These are phyloP conservation scores for Siniperca knerii DNA, from an alignment of 2,113 vertebrate genomes.

Conservation along the genomic window DNA sequence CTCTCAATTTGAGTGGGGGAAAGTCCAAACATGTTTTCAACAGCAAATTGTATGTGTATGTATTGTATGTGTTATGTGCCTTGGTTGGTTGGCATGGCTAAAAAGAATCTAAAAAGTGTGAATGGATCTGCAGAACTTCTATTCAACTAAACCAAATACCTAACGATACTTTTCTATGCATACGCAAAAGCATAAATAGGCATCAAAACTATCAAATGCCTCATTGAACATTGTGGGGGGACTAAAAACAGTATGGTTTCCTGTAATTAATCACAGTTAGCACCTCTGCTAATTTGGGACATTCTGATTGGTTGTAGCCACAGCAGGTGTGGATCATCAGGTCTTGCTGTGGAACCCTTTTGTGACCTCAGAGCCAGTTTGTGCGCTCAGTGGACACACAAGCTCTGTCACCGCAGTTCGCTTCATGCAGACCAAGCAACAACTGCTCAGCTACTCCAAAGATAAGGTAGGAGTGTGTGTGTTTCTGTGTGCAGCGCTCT, in stretches of 20 bases:
- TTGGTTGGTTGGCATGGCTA: not conserved
- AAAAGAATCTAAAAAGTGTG: not conserved
- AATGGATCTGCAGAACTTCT: no score
- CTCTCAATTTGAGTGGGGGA: no score
- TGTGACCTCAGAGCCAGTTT: slow-evolving; percentile 84
- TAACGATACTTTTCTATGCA: not conserved
- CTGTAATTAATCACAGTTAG: not conserved
- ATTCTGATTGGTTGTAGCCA: slow-evolving; percentile 79
- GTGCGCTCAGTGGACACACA: slow-evolving; percentile 84
- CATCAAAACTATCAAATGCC: slow-evolving; percentile 9
- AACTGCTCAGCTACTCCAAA: slow-evolving; percentile 89
- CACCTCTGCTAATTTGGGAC: slow-evolving; percentile 18
- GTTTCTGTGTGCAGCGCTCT: not conserved
- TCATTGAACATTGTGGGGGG: slow-evolving; percentile 13
- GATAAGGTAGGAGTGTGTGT: slow-evolving; percentile 84
- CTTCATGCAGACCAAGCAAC: slow-evolving; percentile 85
- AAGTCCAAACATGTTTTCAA: no score
- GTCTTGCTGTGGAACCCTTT: slow-evolving; percentile 90
- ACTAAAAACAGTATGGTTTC: slow-evolving; percentile 2
- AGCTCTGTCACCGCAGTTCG: slow-evolving; percentile 82
- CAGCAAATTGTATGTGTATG: not conserved
- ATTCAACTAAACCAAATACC: not conserved
- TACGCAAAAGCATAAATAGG: not conserved
- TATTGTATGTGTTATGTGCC: not conserved
- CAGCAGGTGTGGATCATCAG: slow-evolving; percentile 86